Base-by-base conservation (phyloP, 2,113 vertebrate species). In the Macquaria australasica region DNA sequence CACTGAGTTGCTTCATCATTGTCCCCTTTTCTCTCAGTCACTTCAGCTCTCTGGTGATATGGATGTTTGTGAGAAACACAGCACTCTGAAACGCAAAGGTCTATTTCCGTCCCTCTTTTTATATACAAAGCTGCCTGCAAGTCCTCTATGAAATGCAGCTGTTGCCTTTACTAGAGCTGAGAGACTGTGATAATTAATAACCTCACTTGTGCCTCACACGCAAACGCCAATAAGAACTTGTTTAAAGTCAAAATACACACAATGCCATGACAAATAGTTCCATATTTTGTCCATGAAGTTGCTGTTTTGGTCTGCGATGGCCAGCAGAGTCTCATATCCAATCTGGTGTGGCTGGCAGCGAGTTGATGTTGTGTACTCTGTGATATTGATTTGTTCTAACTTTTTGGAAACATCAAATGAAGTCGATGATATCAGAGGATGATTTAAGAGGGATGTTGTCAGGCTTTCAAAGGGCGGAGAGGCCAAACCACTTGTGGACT, bases 171-270 rank as follows among this genome's bases (percentile, higher is more conserved):
- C 81, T 82, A 73, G 78, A 90, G 86, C 86, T 79, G 43, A 73
- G 88, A 87, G 89, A 84, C 81, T 79, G 56, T 79, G 79, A 91
- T 90, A 88, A 94, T 93, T 92, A 94, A 93, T 93, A 92, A 91
- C 88, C 90, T 90, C 78, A 86, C 88, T 92, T 90, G 84, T 73
- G 83, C 81, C 73, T 84, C 87, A 91, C 90, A 93, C 60, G 80
- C 82, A 66, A 69, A 87, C 81, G 77, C 87, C 82, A 89, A 88
- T 77, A 85, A 74, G 76, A 89, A 76, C 82, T 70, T 77, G 87
- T 87, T 92, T 79, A 69, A 90, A 91, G 88, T 90, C 82, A 92
- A 94, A 94, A 94, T 81, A 91, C 81, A 73, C 74, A 62, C 73
- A 82, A 72, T 78, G 84, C 82, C 89, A 87, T 86, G 83, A 85